Evolutionary conservation across 2,888 invertebrate genomes (phyloP).

Genomic region (Dicycla oo): DNA sequence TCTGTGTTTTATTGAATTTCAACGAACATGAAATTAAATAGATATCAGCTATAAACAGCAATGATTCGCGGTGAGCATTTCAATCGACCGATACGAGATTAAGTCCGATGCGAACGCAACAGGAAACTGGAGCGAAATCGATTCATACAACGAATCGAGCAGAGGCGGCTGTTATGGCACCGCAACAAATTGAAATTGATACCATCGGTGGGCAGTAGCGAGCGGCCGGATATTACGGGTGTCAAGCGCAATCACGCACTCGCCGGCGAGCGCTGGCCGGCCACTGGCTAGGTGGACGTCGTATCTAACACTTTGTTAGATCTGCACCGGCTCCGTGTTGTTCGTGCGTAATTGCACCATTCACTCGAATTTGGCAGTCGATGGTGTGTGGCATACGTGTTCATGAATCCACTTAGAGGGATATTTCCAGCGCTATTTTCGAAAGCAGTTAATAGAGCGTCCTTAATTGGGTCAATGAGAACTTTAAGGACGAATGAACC

Average conservation of each 20-base stretch:
- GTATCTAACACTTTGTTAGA: constrained; percentile 76
- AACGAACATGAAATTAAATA: constrained; percentile 76
- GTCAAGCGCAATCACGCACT: constrained; percentile 89
- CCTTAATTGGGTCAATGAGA: constrained; percentile 34
- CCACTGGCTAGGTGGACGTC: constrained; percentile 64
- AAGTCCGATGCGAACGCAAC: constrained; percentile 85
- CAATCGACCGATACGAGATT: constrained; percentile 84
- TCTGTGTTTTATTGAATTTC: constrained; percentile 73
- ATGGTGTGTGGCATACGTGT: constrained; percentile 50
- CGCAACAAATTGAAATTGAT: constrained; percentile 90
- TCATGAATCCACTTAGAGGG: constrained; percentile 60
- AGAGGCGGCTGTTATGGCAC: constrained; percentile 85
- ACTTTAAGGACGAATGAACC: constrained; percentile 34
- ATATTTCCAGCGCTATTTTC: constrained; percentile 52
- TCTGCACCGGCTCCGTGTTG: constrained; percentile 63
- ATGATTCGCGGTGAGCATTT: constrained; percentile 78
- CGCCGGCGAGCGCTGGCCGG: constrained; percentile 67
- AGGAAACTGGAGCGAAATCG: constrained; percentile 88
- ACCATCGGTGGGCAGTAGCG: constrained; percentile 86
- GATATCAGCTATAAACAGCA: constrained; percentile 76
- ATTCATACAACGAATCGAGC: constrained; percentile 86
- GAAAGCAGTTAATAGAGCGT: constrained; percentile 46
- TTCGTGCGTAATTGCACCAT: constrained; percentile 64
- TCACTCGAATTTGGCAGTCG: constrained; percentile 58
- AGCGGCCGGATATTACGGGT: constrained; percentile 88